These are phyloP conservation scores for Epinotia ramella DNA, from an alignment of 2,888 invertebrate genomes.

Conservation along the genomic window DNA sequence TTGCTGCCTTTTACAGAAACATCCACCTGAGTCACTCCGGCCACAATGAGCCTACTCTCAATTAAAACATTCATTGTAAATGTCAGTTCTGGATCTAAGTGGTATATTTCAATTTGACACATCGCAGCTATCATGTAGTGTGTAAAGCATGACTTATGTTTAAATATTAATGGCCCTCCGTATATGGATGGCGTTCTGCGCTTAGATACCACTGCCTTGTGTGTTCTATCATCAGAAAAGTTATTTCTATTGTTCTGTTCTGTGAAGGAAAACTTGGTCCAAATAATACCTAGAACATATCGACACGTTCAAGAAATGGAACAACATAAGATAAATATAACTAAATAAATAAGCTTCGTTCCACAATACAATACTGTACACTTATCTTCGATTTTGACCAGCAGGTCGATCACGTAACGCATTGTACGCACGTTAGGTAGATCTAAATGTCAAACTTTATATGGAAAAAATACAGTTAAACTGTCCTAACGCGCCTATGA, in stretches of 20 bases:
- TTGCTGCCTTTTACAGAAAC: constrained; percentile 39
- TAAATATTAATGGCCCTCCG: constrained; percentile 56
- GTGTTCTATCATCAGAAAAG: constrained; percentile 21
- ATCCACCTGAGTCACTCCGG: constrained; percentile 40
- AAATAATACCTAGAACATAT: not conserved
- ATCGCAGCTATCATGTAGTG: constrained; percentile 60
- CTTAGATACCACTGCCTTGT: constrained; percentile 30
- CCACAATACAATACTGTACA: too few relatives aligned
- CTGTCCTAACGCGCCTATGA: too few relatives aligned
- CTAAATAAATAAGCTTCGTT: too few relatives aligned
- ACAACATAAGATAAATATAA: too few relatives aligned
- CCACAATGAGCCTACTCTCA: constrained; percentile 39
- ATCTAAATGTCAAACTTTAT: too few relatives aligned
- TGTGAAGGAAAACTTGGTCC: not conserved
- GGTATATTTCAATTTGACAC: constrained; percentile 77
- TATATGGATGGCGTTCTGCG: constrained; percentile 56
- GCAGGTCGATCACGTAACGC: too few relatives aligned
- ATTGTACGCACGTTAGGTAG: too few relatives aligned
- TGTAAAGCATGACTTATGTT: constrained; percentile 58
- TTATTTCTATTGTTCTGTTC: constrained; percentile 3
- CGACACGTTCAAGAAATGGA: too few relatives aligned
- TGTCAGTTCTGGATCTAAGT: constrained; percentile 61
- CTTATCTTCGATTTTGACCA: too few relatives aligned
- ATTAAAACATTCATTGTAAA: constrained; percentile 57
- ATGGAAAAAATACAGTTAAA: too few relatives aligned